phyloP scores from a whole-genome alignment of 2,888 invertebrate genomes.

The Cremastinae sp. region DNA sequence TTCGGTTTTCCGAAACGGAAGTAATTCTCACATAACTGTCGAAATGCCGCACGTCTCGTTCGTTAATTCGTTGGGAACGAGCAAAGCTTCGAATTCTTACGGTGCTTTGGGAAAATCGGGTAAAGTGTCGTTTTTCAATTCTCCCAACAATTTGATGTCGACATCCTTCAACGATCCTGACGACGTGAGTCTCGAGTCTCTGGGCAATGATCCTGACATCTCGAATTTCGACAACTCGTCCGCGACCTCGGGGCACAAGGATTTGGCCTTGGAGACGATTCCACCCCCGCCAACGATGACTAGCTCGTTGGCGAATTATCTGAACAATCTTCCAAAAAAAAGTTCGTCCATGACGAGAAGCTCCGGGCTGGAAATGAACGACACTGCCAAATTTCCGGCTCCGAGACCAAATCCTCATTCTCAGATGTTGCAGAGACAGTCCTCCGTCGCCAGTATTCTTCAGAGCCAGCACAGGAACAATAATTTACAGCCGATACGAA shows the following conservation, averaged over 20 bases:
- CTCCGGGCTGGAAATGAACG: slow-evolving; percentile 73
- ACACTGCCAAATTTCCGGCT: slow-evolving; percentile 67
- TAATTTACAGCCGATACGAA: slow-evolving; percentile 71
- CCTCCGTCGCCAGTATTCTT: slow-evolving; percentile 74
- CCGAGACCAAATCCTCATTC: slow-evolving; percentile 60
- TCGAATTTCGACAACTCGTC: slow-evolving; percentile 58
- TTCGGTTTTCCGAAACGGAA: slow-evolving; percentile 51
- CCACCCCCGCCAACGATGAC: slow-evolving; percentile 74
- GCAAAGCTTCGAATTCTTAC: slow-evolving; percentile 35
- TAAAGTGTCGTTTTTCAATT: slow-evolving; percentile 65
- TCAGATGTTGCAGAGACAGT: slow-evolving; percentile 72
- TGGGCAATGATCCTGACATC: slow-evolving; percentile 61
- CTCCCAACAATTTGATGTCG: slow-evolving; percentile 71
- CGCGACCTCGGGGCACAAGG: slow-evolving; percentile 60
- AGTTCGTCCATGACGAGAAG: slow-evolving; percentile 72
- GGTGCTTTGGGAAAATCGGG: slow-evolving; percentile 28
- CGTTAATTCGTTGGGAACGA: slow-evolving; percentile 37
- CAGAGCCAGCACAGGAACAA: slow-evolving; percentile 70
- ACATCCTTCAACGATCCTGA: slow-evolving; percentile 69
- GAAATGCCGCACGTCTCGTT: slow-evolving; percentile 51
- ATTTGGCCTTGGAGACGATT: slow-evolving; percentile 68
- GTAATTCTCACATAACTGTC: slow-evolving; percentile 17
- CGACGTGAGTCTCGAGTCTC: slow-evolving; percentile 58
- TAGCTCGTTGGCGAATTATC: slow-evolving; percentile 74
- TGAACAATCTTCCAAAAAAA: slow-evolving; percentile 76